phyloP scores from a whole-genome alignment of 2,888 invertebrate genomes.

The Clitarchus hookeri region DNA sequence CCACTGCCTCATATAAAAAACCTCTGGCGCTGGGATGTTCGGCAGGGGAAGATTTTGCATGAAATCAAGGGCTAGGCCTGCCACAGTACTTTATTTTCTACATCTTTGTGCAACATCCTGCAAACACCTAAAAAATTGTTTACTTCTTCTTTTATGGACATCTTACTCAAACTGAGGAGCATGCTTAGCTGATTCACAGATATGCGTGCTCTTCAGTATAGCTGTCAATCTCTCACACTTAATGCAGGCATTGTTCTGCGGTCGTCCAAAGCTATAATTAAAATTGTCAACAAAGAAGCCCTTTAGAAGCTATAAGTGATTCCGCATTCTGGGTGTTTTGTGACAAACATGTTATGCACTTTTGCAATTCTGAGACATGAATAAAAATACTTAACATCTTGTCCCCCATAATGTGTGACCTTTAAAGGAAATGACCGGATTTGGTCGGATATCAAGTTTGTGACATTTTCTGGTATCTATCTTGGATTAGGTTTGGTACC shows the following conservation, averaged over 20 bases:
- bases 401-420: no score
- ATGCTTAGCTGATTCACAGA: neutral
- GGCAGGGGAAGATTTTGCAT: slow-evolving; percentile 1
- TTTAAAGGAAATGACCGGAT: no score
- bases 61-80: no score
- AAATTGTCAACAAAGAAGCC: slow-evolving; percentile 3
- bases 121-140: slow-evolving; percentile 3
- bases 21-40: neutral
- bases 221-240: no score
- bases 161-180: neutral
- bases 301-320: neutral
- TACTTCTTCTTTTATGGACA: slow-evolving; percentile 16
- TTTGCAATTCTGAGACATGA: neutral
- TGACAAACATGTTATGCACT: neutral
- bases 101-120: slow-evolving; percentile 10
- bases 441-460: neutral
- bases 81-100: neutral
- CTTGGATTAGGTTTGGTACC: neutral
- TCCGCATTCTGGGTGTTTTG: neutral
- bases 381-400: neutral
- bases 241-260: neutral
- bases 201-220: neutral
- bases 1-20: neutral
- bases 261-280: neutral
- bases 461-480: neutral